A percentile compares a stretch with the other conserved stretches of the same genome.
Conservation (phyloP, 2,797 vertebrate species). For the Mico argentatus region DNA sequence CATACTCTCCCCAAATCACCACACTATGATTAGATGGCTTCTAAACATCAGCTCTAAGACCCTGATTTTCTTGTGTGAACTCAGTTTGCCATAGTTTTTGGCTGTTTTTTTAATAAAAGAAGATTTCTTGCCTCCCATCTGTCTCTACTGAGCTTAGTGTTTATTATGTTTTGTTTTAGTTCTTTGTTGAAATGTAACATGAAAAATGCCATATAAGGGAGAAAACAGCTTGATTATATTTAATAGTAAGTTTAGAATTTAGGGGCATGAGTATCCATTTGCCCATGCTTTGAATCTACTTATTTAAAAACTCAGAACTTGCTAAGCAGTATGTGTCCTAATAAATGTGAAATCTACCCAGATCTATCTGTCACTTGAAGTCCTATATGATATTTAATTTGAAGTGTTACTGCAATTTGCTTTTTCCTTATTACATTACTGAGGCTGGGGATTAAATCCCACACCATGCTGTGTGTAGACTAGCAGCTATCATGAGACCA, state of each 20-base stretch:
- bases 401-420: background rate
- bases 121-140: background rate
- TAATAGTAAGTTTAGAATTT: background rate
- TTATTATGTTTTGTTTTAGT: slow-evolving; percentile 18
- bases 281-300: background rate
- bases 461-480: background rate
- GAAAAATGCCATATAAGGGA: background rate
- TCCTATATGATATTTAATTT: background rate
- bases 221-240: background rate
- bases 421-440: background rate
- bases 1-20: background rate
- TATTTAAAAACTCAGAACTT: slow-evolving; percentile 3
- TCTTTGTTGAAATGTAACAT: slow-evolving; percentile 7
- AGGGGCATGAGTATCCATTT: background rate
- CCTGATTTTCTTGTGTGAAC: background rate
- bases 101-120: background rate
- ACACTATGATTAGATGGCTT: background rate
- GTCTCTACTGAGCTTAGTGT: background rate
- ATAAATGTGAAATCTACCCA: background rate
- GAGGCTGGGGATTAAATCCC: slow-evolving; percentile 32
- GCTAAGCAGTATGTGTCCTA: background rate
- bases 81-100: background rate
- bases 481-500: background rate
- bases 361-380: background rate
- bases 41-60: background rate